These are phyloP conservation scores for Boleophthalmus pectinirostris DNA, from an alignment of 2,113 vertebrate genomes.

Conservation along the genomic window DNA sequence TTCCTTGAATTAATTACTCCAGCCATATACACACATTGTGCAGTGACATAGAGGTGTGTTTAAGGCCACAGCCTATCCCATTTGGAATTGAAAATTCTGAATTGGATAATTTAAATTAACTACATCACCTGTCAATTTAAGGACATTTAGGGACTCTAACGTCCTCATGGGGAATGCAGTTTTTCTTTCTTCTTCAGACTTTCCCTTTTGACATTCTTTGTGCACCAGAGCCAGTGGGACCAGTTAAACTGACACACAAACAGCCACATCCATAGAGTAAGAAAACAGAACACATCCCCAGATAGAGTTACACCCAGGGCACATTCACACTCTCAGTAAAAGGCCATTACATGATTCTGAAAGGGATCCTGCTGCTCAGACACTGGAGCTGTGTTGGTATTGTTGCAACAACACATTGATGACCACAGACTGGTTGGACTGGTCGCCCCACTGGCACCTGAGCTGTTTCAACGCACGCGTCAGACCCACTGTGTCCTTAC, in stretches of 20 bases:
- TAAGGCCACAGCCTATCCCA: neutral
- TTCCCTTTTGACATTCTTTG: neutral
- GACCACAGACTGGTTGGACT: slow-evolving; percentile 51
- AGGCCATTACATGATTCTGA: slow-evolving; percentile 4
- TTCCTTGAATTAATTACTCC: neutral
- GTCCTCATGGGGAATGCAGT: neutral
- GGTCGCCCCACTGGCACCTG: slow-evolving; percentile 15
- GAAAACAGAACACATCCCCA: slow-evolving; percentile 18
- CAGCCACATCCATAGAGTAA: neutral
- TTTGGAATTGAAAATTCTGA: neutral
- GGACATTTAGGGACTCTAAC: neutral
- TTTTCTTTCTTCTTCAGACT: neutral
- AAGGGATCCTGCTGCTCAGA: slow-evolving; percentile 27
- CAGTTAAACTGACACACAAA: slow-evolving; percentile 40
- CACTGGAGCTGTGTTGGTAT: slow-evolving; percentile 12
- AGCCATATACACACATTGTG: neutral
- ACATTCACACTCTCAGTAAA: slow-evolving; percentile 14
- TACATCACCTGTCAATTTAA: neutral
- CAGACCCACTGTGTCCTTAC: neutral
- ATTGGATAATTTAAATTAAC: neutral
- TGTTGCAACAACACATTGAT: slow-evolving; percentile 49
- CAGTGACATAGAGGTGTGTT: neutral
- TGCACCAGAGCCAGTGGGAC: slow-evolving; percentile 22
- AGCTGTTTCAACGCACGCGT: neutral
- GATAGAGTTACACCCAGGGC: slow-evolving; percentile 20